Conservation (phyloP, 2,113 vertebrate genomes). For the Brevimyrus niger region DNA sequence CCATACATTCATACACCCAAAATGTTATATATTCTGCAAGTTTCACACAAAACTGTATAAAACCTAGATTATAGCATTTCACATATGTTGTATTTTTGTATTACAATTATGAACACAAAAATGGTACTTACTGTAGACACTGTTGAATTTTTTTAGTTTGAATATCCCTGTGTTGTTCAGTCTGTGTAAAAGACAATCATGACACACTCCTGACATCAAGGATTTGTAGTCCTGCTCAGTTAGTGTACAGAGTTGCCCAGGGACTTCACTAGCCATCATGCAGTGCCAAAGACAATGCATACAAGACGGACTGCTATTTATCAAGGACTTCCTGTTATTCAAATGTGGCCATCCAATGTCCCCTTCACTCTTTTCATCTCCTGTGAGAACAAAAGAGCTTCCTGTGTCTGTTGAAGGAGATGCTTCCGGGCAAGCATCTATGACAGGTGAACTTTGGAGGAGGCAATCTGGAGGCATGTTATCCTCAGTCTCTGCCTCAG, state of each 20-base stretch:
- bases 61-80: neutral
- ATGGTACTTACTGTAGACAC: conserved; percentile 64
- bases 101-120: neutral
- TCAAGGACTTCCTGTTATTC: neutral
- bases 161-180: conserved; percentile 63
- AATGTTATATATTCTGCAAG: neutral
- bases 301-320: conserved; percentile 37
- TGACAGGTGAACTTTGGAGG: neutral
- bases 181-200: conserved; percentile 68
- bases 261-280: neutral
- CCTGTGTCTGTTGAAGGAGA: conserved; percentile 31
- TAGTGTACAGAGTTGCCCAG: conserved; percentile 50
- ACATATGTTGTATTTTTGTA: neutral
- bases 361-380: neutral
- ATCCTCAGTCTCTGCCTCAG: conserved; percentile 38
- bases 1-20: neutral
- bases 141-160: conserved; percentile 49
- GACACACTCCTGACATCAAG: conserved; percentile 75
- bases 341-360: neutral
- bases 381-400: conserved; percentile 44
- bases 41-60: neutral
- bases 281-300: conserved; percentile 37
- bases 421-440: conserved; percentile 13
- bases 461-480: neutral
- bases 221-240: conserved; percentile 62